Conservation (phyloP, 2,888 invertebrate genomes). For the Ischnus inquisitorius region DNA sequence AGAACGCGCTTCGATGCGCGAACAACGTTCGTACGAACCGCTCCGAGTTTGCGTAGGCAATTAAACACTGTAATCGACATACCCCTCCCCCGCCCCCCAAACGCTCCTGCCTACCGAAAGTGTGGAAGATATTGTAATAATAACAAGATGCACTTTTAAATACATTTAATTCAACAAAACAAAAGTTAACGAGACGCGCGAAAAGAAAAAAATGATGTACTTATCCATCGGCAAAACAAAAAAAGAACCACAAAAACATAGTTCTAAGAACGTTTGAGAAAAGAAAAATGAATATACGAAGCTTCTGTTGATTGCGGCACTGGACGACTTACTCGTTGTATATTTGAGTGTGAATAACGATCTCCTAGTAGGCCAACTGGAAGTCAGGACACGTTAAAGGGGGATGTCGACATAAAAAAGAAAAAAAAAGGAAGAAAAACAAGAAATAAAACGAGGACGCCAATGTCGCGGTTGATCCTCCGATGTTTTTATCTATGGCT, state of each 20-base stretch:
- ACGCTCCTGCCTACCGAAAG: slow-evolving; percentile 48
- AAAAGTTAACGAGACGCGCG: slow-evolving; percentile 43
- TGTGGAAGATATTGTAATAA: not conserved
- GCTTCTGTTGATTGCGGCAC: slow-evolving; percentile 67
- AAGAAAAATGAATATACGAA: slow-evolving; percentile 33
- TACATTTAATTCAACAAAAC: slow-evolving; percentile 30
- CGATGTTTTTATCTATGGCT: slow-evolving; percentile 51
- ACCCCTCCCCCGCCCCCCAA: slow-evolving; percentile 17
- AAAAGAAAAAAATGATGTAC: slow-evolving; percentile 54
- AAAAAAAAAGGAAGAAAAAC: not conserved
- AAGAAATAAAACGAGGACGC: slow-evolving; percentile 25
- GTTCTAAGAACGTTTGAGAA: slow-evolving; percentile 45
- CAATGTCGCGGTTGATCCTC: slow-evolving; percentile 54
- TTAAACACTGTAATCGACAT: slow-evolving; percentile 57
- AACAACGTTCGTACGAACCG: not conserved
- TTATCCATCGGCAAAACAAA: slow-evolving; percentile 51
- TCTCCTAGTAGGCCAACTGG: slow-evolving; percentile 1
- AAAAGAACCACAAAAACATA: slow-evolving; percentile 34
- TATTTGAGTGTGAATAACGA: slow-evolving; percentile 35
- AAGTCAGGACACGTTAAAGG: slow-evolving; percentile 44
- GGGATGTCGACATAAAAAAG: slow-evolving; percentile 51
- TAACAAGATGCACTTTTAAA: slow-evolving; percentile 21
- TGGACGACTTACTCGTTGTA: slow-evolving; percentile 60
- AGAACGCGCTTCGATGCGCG: slow-evolving; percentile 11
- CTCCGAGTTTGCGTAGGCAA: slow-evolving; percentile 2